A percentile compares a stretch with the other conserved stretches of the same genome.
Evolutionary conservation across 2,888 invertebrate genomes (phyloP).

Genomic region (Tiphia femorata): DNA sequence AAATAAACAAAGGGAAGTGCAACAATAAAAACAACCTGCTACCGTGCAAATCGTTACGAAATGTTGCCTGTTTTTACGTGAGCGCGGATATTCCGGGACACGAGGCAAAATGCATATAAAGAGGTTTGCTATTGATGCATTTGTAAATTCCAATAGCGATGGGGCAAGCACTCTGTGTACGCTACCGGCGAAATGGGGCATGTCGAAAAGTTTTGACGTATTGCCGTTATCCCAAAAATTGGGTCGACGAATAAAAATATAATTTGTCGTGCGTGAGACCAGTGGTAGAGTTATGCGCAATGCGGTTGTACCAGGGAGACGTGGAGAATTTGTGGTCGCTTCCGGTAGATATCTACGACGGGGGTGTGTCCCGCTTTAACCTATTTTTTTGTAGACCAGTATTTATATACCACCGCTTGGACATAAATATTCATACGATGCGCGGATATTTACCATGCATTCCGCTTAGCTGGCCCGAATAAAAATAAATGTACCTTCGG

Average conservation of each 20-base stretch:
- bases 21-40: no score
- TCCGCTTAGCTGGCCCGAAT: slow-evolving; percentile 26
- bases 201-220: no score
- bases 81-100: no score
- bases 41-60: no score
- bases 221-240: not conserved
- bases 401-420: slow-evolving; percentile 33
- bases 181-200: no score
- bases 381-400: slow-evolving; percentile 33
- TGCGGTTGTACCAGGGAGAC: slow-evolving; percentile 33
- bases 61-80: no score
- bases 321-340: slow-evolving; percentile 32
- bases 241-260: slow-evolving; percentile 1
- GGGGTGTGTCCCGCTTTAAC: slow-evolving; percentile 22
- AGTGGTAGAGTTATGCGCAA: slow-evolving; percentile 37
- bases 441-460: slow-evolving; percentile 22
- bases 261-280: not conserved
- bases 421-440: slow-evolving; percentile 43
- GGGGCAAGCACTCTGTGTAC: no score
- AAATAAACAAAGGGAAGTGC: no score
- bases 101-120: no score
- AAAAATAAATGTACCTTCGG: slow-evolving; percentile 35
- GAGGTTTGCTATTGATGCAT: no score
- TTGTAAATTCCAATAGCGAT: no score
- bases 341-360: slow-evolving; percentile 27